Evolutionary conservation across 2,113 vertebrate genomes (phyloP), one percentile per base, ranked within the genome.

Genomic region (Anseranas semipalmata): DNA sequence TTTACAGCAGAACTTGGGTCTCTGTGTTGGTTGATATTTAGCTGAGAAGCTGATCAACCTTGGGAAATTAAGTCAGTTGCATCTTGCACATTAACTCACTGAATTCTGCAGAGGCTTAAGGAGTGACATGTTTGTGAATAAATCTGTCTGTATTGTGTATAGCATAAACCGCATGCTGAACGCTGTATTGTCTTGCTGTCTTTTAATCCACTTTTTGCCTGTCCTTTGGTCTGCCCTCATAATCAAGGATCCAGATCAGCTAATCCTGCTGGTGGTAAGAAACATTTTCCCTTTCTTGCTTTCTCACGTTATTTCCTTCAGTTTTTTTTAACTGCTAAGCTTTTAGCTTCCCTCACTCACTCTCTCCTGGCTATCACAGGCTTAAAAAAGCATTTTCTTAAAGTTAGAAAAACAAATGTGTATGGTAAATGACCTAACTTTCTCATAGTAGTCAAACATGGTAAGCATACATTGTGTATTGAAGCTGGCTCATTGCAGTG

Each of bases 191-290:
- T 98, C 96, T 98, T 97, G 95, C 96, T 98, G 98, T 98, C 97
- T 98, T 98, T 98, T 99, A 98, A 99, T 98, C 97, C 97, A 98
- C 98, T 98, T 98, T 98, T 98, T 98, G 98, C 98, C 98, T 99
- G 98, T 99, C 98, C 98, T 98, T 98, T 98, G 97, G 97, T 98
- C 98, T 98, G 98, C 99, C 98, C 97, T 98, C 98, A 98, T 98
- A 98, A 97, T 97, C 98, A 99, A 99, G 99, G 99, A 99, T 99
- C 99, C 98, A 99, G 99, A 99, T 99, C 99, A 98, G 99, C 99
- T 98, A 99, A 99, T 98, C 99, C 99, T 98, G 99, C 99, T 98
- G 99, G 99, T 98, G 99, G 99, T 99, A 99, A 99, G 99, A 98
- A 98, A 97, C 25, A 1, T 97, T 97, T 98, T 96, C 97, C 97